Evolutionary conservation across 2,113 vertebrate species (phyloP).

Genomic region (Anoplopoma fimbria): DNA sequence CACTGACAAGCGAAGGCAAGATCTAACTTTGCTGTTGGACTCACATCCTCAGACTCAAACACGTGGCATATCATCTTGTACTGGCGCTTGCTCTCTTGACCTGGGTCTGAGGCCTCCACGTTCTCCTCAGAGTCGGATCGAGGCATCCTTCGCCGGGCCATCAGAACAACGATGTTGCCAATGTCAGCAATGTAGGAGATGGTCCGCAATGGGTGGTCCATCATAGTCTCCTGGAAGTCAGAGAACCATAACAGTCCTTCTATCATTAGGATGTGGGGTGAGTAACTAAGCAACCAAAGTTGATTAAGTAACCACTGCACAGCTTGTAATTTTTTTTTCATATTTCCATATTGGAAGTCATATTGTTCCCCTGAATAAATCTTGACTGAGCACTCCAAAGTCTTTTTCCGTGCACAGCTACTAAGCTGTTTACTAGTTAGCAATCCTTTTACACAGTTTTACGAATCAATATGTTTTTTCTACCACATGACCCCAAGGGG

Average conservation of each 20-base stretch:
- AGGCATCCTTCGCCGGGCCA: constrained; percentile 94
- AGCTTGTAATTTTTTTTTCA: no score
- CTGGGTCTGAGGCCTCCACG: constrained; percentile 91
- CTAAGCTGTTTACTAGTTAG: background rate
- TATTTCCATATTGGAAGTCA: background rate
- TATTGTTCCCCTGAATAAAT: background rate
- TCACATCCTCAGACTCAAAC: constrained; percentile 98
- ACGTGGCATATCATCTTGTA: constrained; percentile 99
- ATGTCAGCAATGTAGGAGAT: constrained; percentile 99
- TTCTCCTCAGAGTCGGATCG: constrained; percentile 93
- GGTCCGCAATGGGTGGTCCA: constrained; percentile 96
- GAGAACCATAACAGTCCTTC: background rate
- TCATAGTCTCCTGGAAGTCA: constrained; percentile 91
- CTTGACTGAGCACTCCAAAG: background rate
- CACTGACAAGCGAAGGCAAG: background rate
- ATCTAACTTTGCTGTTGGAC: constrained; percentile 53
- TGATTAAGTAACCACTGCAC: background rate
- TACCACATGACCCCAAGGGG: no score
- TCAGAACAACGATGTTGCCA: constrained; percentile 96
- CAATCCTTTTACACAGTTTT: background rate
- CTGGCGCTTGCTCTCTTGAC: constrained; percentile 93
- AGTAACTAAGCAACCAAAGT: background rate
- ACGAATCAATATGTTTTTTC: background rate
- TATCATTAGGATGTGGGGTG: background rate
- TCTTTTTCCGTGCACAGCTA: background rate